Conservation (phyloP, 64 coral and sea anemone genomes). For the Stichodactyla mertensii region DNA sequence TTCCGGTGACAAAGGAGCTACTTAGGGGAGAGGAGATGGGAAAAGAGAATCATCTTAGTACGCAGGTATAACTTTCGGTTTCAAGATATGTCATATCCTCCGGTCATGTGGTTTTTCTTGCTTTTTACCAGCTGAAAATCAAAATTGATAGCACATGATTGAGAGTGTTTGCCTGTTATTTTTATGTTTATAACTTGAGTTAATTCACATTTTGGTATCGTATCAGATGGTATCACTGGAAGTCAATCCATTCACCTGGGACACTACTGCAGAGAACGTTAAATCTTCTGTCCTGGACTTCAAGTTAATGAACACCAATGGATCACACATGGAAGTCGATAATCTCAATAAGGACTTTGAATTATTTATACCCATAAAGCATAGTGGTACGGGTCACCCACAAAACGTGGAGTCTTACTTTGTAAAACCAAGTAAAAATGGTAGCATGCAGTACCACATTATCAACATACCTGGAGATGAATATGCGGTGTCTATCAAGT, state of each 20-base stretch:
- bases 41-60: conserved; percentile 29
- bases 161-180: no score
- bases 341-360: conserved; percentile 58
- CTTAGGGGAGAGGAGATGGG: conserved; percentile 16
- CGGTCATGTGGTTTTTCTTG: no score
- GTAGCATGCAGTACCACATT: conserved; percentile 73
- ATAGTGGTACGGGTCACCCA: background rate
- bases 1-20: conserved; percentile 49
- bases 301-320: conserved; percentile 50
- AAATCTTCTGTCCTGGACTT: conserved; percentile 83
- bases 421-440: conserved; percentile 68
- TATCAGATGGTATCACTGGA: conserved; percentile 58
- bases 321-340: conserved; percentile 39
- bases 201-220: background rate
- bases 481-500: conserved; percentile 60
- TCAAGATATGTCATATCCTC: no score
- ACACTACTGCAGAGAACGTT: conserved; percentile 53
- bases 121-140: no score
- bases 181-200: no score
- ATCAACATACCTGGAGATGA: conserved; percentile 69
- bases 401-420: conserved; percentile 26
- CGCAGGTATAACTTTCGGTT: conserved; percentile 66
- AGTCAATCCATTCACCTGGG: conserved; percentile 79
- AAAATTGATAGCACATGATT: no score
- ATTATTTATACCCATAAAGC: conserved; percentile 45